phyloP scores from a whole-genome alignment of 2,888 invertebrate genomes.

The Chloroclystis v-ata region DNA sequence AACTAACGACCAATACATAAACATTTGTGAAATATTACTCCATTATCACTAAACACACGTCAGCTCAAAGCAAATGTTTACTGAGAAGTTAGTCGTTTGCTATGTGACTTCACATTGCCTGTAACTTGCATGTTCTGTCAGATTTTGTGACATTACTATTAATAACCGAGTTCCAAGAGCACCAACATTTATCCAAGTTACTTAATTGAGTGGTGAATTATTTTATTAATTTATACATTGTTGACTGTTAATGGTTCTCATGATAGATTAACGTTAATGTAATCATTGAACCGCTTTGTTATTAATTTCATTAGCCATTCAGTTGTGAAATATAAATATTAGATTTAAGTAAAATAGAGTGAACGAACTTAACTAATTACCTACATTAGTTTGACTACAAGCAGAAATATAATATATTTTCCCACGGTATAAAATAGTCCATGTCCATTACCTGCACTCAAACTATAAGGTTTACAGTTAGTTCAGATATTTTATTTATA shows the following conservation, averaged over 20 bases:
- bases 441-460: too few species aligned
- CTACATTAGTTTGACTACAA: too few species aligned
- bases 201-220: conserved; percentile 5
- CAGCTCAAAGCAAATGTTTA: conserved; percentile 55
- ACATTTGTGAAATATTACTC: conserved; percentile 60
- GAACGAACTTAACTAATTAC: too few species aligned
- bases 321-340: not conserved
- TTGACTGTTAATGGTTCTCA: not conserved
- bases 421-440: too few species aligned
- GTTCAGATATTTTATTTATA: too few species aligned
- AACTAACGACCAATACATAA: conserved; percentile 52
- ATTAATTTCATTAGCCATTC: not conserved
- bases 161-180: conserved; percentile 21
- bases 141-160: conserved; percentile 24
- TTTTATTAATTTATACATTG: conserved; percentile 27
- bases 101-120: conserved; percentile 33
- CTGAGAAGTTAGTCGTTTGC: conserved; percentile 44
- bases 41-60: conserved; percentile 60
- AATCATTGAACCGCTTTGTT: not conserved
- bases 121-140: conserved; percentile 20
- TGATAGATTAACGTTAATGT: not conserved
- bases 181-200: conserved; percentile 18
- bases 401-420: too few species aligned
- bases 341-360: too few species aligned
- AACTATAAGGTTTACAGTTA: too few species aligned